phyloP scores from a whole-genome alignment of 2,888 invertebrate genomes.

The Caenorhabditis sp. region DNA sequence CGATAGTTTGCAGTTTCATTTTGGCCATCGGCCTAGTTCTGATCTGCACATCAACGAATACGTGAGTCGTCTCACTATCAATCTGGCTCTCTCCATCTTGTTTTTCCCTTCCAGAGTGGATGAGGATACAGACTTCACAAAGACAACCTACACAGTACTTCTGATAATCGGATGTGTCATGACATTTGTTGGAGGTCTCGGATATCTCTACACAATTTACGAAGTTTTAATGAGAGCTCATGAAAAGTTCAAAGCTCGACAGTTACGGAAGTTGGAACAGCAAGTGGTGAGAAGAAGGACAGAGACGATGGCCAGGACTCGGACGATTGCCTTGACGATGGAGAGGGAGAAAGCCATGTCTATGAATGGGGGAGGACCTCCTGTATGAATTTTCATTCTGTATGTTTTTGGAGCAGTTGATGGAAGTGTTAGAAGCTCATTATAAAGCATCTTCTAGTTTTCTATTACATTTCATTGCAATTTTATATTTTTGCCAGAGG shows the following conservation, averaged over 20 bases:
- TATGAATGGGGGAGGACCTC: constrained; percentile 13
- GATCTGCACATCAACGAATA: constrained; percentile 69
- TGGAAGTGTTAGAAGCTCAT: too few species aligned
- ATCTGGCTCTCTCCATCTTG: not conserved
- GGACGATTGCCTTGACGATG: constrained; percentile 45
- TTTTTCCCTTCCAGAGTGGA: constrained; percentile 63
- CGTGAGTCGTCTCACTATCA: constrained; percentile 54
- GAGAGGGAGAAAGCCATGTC: constrained; percentile 36
- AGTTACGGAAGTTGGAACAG: constrained; percentile 70
- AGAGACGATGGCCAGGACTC: constrained; percentile 46
- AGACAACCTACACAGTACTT: constrained; percentile 48
- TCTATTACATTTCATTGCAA: too few species aligned
- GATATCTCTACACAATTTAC: constrained; percentile 69
- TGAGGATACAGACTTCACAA: constrained; percentile 67
- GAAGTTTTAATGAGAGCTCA: constrained; percentile 67
- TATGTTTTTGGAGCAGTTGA: too few species aligned
- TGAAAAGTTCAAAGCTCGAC: constrained; percentile 55
- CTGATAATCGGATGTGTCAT: constrained; percentile 60
- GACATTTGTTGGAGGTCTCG: constrained; percentile 63
- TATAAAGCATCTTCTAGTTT: too few species aligned
- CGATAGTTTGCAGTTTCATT: constrained; percentile 70
- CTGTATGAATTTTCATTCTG: not conserved
- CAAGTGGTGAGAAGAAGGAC: constrained; percentile 59
- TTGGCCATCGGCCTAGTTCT: constrained; percentile 68
- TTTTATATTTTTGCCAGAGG: too few species aligned